These are phyloP conservation scores for Eupithecia abbreviata DNA, from an alignment of 2,888 invertebrate genomes.

Conservation along the genomic window DNA sequence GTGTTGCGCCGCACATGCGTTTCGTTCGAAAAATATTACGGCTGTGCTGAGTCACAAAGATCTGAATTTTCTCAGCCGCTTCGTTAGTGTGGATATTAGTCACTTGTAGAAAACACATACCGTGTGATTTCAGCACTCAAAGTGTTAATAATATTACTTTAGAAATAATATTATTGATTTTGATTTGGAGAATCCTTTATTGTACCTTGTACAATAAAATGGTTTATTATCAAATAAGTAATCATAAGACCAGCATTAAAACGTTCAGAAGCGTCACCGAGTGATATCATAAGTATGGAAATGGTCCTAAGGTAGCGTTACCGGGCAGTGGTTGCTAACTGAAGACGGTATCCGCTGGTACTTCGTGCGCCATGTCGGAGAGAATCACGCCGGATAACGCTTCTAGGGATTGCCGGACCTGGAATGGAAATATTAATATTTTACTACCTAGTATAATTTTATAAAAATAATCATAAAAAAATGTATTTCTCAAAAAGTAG, in stretches of 20 bases:
- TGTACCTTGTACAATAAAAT: background rate
- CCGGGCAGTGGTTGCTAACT: constrained; percentile 64
- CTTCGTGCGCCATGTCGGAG: constrained; percentile 70
- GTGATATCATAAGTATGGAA: constrained; percentile 8
- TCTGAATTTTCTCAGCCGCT: too few relatives aligned
- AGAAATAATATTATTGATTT: too few relatives aligned
- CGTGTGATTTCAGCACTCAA: too few relatives aligned
- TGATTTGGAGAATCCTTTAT: background rate
- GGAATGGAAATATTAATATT: constrained; percentile 50
- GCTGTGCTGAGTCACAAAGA: too few relatives aligned
- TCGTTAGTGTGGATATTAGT: too few relatives aligned
- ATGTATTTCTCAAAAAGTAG: too few relatives aligned
- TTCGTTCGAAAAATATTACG: too few relatives aligned
- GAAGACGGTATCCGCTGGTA: constrained; percentile 72
- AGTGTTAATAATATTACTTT: too few relatives aligned
- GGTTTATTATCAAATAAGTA: background rate
- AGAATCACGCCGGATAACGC: constrained; percentile 88
- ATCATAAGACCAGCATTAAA: background rate
- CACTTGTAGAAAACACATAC: too few relatives aligned
- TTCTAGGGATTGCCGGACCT: constrained; percentile 92
- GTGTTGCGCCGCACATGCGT: too few relatives aligned
- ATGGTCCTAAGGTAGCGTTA: constrained; percentile 5
- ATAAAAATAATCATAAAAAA: too few relatives aligned
- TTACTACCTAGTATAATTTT: too few relatives aligned
- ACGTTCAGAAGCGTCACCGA: background rate